Conservation (phyloP, 2,113 vertebrate genomes). For the Nothobranchius kuhntae region DNA sequence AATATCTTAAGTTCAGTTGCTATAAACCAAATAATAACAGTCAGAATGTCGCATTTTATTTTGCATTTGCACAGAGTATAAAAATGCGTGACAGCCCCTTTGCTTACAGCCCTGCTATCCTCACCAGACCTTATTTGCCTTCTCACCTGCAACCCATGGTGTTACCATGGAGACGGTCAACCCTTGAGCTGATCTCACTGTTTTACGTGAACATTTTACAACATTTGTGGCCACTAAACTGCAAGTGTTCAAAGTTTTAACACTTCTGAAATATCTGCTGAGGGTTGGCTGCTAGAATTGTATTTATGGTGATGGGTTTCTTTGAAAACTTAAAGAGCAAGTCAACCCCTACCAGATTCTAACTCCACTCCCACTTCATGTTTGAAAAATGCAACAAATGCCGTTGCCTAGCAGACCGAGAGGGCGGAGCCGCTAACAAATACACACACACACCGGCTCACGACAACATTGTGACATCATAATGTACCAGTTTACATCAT, state of each 20-base stretch:
- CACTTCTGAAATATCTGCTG: conserved; percentile 13
- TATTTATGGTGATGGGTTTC: not conserved
- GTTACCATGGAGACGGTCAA: conserved; percentile 87
- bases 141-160: conserved; percentile 78
- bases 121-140: conserved; percentile 58
- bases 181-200: conserved; percentile 65
- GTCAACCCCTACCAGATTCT: no score
- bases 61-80: conserved; percentile 22
- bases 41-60: conserved; percentile 10
- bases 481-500: no score
- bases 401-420: no score
- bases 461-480: no score
- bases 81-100: conserved; percentile 45
- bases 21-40: not conserved
- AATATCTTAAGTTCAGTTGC: not conserved
- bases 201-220: conserved; percentile 39
- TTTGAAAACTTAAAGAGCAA: conserved; percentile 25
- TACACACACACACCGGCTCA: no score
- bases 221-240: conserved; percentile 6
- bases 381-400: no score
- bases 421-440: no score
- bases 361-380: no score
- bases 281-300: conserved; percentile 62
- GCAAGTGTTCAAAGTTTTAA: conserved; percentile 3
- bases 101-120: conserved; percentile 74